Evolutionary conservation across 1,140 invertebrate species (phyloP), one percentile per base, ranked within the genome.

Genomic region (Thaumatotibia leucotreta): DNA sequence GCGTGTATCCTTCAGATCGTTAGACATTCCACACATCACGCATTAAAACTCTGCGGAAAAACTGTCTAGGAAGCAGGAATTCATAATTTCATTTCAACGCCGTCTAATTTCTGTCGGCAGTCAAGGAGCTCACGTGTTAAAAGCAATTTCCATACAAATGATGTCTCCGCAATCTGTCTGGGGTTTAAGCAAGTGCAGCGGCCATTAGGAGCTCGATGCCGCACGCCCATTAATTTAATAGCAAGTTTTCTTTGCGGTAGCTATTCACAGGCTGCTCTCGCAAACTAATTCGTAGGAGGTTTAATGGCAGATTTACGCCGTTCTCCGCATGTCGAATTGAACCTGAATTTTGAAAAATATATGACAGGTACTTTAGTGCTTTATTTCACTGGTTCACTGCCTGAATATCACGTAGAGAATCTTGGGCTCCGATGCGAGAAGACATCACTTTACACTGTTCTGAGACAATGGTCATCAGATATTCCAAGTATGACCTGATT

Each of bases 91-190:
- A 58, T 32, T 65, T 75, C 73, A 73, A 70, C 74, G 32, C 69
- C 61, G 61, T 62, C 67, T 68, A 68, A 75, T 67, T 66, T 70
- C 68, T 75, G 68, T 67, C 67, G 63, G 66, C 67, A 66, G 66
- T 67, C 29, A 63, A 52, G 35, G 32, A 52, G 32, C 69, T 72
- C 72, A 76, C 73, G 74, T 79, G 74, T 76, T 74, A 68, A 72
- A 61, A 67, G 66, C 69, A 69, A 81, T 84, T 82, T 79, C 66
- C 77, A 79, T 82, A 78, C 74, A 84, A 76, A 82, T 76, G 75
- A 80, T 76, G 75, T 77, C 75, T 75, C 72, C 63, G 62, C 74
- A 73, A 76, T 81, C 68, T 69, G 72, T 75, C 65, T 70, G 64
- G 64, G 65, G 67, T 61, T 61, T 70, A 74, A 73, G 69, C 67